Base-by-base conservation (phyloP, 2,888 invertebrate species). In the Lasioglossum pauxillum region DNA sequence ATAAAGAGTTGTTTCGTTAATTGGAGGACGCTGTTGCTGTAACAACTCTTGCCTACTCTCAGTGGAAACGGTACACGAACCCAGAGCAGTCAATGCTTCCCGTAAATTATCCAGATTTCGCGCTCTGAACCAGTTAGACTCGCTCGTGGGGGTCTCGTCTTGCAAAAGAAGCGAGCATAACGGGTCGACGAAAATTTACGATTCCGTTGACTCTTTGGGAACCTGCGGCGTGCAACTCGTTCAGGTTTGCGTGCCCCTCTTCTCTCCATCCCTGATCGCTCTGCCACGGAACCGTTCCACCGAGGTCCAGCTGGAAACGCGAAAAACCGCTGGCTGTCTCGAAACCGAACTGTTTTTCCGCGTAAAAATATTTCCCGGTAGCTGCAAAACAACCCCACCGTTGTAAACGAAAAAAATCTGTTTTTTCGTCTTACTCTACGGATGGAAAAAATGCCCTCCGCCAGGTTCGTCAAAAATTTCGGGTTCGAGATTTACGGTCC, bases 1-100 rank as follows among this genome's bases (percentile, higher is more conserved):
- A 93, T 94, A 92, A 93, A 93, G 91, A 92, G 91, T 91, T 92
- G 89, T 90, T 92, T 90, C 84, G 89, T 90, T 90, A 90, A 93
- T 93, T 92, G 90, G 87, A 90, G 90, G 89, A 86, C 88, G 77
- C 83, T 83, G 82, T 49, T 81, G n/a, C 82, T 78, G 72, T 27
- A 31, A n/a, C 80, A 92, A 91, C 90, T 89, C 91, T 90, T 92
- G 89, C 89, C 85, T 87, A 88, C 76, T 87, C 78, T 90, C 23
- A 31, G n/a, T 7, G n/a, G 78, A 80, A 86, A 90, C 80, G 86
- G 83, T 85, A 86, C 71, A 82, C 83, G 73, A 85, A 81, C 71
- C 81, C 79, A 31, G 79, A 86, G 88, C 49, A 72, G 71, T 78
- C 78, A 89, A 84, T 82, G 78, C 16, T 12, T 86, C 77, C 80